Evolutionary conservation across 2,113 vertebrate species (phyloP).

Genomic region (Tupaia chinensis): DNA sequence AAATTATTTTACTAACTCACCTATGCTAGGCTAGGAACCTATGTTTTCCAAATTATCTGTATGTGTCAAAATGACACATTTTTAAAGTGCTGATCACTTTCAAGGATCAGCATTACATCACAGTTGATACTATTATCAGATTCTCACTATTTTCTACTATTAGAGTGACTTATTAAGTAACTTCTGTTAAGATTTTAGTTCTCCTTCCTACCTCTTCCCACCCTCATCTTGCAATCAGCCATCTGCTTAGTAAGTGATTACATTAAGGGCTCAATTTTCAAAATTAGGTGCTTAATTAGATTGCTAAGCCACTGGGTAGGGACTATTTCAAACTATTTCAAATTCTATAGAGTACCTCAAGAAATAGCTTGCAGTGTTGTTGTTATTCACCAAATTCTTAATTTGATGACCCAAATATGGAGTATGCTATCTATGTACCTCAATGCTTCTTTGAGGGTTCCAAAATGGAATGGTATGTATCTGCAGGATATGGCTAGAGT

Average conservation of each 20-base stretch:
- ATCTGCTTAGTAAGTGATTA: slow-evolving; percentile 63
- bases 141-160: slow-evolving; percentile 8
- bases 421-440: neutral
- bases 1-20: neutral
- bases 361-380: slow-evolving; percentile 17
- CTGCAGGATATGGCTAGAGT: neutral
- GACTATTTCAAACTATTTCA: slow-evolving; percentile 42
- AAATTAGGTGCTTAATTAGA: slow-evolving; percentile 69
- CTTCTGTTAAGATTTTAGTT: neutral
- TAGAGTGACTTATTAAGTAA: slow-evolving; percentile 12
- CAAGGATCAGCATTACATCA: neutral
- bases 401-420: neutral
- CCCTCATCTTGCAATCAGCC: slow-evolving; percentile 40
- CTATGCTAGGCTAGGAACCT: neutral
- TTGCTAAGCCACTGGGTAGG: slow-evolving; percentile 29
- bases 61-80: slow-evolving; percentile 3
- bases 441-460: neutral
- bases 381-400: slow-evolving; percentile 27
- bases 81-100: neutral
- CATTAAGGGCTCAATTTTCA: slow-evolving; percentile 53
- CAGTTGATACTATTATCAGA: neutral
- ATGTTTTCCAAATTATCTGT: neutral
- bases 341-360: slow-evolving; percentile 42
- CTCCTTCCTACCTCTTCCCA: neutral
- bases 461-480: neutral